Evolutionary conservation across 2,888 invertebrate species (phyloP), one percentile per base, ranked within the genome.

Genomic region (Uloborus plumipes): DNA sequence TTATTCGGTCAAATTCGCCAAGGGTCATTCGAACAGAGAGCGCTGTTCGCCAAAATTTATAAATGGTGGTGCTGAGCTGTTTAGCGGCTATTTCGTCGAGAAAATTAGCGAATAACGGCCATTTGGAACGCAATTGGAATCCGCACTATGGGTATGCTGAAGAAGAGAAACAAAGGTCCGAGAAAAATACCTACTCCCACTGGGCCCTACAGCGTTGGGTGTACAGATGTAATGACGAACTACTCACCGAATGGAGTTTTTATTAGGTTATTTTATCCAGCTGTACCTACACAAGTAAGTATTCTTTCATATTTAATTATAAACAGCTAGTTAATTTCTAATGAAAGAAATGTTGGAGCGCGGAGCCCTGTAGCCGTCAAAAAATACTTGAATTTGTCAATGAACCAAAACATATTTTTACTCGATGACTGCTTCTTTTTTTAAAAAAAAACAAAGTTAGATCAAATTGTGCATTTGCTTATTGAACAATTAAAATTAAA

Each of bases 191-290:
- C 86, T 1, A 67, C 84, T 16, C 86, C 86, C 0, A 84, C 83
- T 0, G 86, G 86, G n/a, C 85, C 85, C 13, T 82, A 83, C 50
- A 77, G 49, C 18, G 82, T 86, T n/a, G 86, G 86, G 15, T 85
- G 80, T 61, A 84, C 84, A 15, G 86, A 86, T 75, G 62, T 86
- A n/a, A 85, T 86, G 86, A 85, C 84, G 4, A 49, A 31, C 16
- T 72, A 76, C 64, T 76, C 80, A 11, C 18, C 70, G 16, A 70
- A 79, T 22, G 84, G 84, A 4, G 75, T 80, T 13, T 84, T 84
- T 39, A 53, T 81, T 16, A 15, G 84, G 20, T n/a, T 84, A 0
- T 84, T 81, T 67, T 84, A 84, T 39, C 84, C 84, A 15, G 73
- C 80, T 7, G 51, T 73, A 13, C 75, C 75, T 51, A 75, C 70